Base-by-base conservation (phyloP, 2,113 vertebrate species). In the Neofelis nebulosa region DNA sequence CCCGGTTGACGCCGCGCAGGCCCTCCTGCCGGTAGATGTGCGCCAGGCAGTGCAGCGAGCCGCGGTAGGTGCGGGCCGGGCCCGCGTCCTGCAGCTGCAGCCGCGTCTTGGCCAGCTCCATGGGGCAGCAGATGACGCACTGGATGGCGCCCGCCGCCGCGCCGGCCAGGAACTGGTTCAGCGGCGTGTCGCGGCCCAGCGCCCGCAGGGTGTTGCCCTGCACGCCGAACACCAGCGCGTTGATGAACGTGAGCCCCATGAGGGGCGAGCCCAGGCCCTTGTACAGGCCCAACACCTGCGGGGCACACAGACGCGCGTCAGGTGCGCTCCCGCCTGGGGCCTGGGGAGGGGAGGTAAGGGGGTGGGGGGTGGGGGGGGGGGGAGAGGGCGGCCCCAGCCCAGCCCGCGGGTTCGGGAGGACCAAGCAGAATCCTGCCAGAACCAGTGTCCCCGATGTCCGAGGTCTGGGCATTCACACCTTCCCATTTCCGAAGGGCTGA, bases 241-340 rank as follows among this genome's bases (percentile, higher is more conserved):
- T 99, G 99, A 99, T 99, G 98, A 99, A 99, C 1, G 99, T 99
- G 19, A 99, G 99, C 93, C 99, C 99, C 99, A 99, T 99, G 99
- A 99, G 99, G 19, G 99, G 99, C 5, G 99, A 99, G 68, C 99
- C 99, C 65, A 99, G 99, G 83, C 99, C 99, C 99, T 99, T 99
- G 98, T 99, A 99, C 83, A 99, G 99, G 78, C 99, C 99, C 95
- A 99, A 97, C 85, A 99, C 95, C 99, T 99, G 98, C 5, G 36
- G 80, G 69, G 91, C 4, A 8, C 92, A 71, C 19, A 29, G 38
- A 89, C 38, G 33, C 0, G 66, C 7, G 0, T 96, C 61, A 89
- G 95, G 38, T 1, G 5, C 45, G 25, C 55, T 27, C 50, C 41
- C 0, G 8, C 45, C 7, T 8, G 19, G 7, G 36, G 74, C 16